Evolutionary conservation across 35 echinoderm and acorn worm species (phyloP), one percentile per base, ranked within the genome.

Genomic region (Stichopus chloronotus): DNA sequence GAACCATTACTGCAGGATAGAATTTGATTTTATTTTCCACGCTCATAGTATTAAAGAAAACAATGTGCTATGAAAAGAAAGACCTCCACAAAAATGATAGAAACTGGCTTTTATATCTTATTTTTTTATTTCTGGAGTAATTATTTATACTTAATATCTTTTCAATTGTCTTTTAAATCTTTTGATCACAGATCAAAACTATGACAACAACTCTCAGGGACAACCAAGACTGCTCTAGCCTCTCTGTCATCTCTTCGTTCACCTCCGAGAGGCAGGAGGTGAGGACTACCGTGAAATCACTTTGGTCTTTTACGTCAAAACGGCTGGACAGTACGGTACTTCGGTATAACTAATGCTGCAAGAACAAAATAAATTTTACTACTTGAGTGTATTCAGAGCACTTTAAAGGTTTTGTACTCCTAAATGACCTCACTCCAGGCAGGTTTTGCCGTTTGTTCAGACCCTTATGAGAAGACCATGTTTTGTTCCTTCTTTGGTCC

Each of bases 171-270:
- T 56, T 1, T 55, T 83, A 6, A 1, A 9, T 55, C 22, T 21
- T 71, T 21, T 83, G 17, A n/a, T 83, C 55, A 9, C 80, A 83
- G 80, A 83, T 83, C 80, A 52, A 43, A 83, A n/a, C 80, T 83
- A 83, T 83, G 80, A 83, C 80, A 83, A 83, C 52, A 83, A 10
- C 80, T 17, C 80, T 83, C 80, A 83, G 80, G 80, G 80, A 55
- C 80, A 83, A 56, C 80, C 80, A 53, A 54, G 80, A 20, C 80
- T 83, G n/a, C 55, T 83, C 19, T 83, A 83, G 80, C 25, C 80
- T 17, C 61, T 65, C 61, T 65, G 61, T 19, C 61, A 65, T 14
- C 11, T 43, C 30, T 43, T 43, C 30, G 30, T 43, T 43, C 30
- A 65, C 19, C 19, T 19, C 19, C 0, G 17, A 65, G 61, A 65